Evolutionary conservation across 2,797 vertebrate species (phyloP), one percentile per base, ranked within the genome.

Genomic region (Rousettus madagascariensis): DNA sequence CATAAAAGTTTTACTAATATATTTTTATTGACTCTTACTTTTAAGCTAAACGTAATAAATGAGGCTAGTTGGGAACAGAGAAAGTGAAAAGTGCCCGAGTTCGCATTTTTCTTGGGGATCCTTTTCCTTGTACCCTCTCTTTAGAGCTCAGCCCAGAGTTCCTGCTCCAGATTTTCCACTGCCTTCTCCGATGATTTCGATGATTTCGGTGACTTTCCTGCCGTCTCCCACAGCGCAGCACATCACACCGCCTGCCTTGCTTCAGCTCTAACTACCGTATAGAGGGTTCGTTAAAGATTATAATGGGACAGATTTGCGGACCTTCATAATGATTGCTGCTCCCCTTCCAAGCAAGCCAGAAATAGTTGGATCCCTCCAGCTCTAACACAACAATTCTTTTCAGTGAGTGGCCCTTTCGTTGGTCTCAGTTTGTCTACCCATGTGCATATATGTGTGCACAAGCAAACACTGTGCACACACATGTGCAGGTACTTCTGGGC

Each of bases 401-500:
- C 24, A n/a, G 24, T 19, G 1, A 16, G 20, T 0, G 7, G 16
- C 43, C 51, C 12, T 65, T 85, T 80, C 5, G 59, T 85, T 53
- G 61, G 55, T 43, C 30, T 33, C 38, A 46, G 20, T 55, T 49
- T 61, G 8, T 55, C 43, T 33, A n/a, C 12, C 28, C 28, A 16
- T 5, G 26, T 33, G 26, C 51, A 55, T 30, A 6, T 3, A 3
- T 19, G 13, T 26, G 11, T 38, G 30, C 41, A 13, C 71, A 36
- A 8, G 53, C 28, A 59, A 24, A 26, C 30, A 28, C 38, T 77
- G 57, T 51, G 53, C 2, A 1, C 53, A 51, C 49, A 65, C 20
- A 36, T 0, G 0, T 3, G 3, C 7, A n/a, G 11, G 1, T 13
- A 15, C 28, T 13, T 36, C 9, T 5, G 19, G n/a, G 22, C 22